A percentile compares a stretch with the other conserved stretches of the same genome.
These are phyloP conservation scores for Euwallacea similis DNA, from an alignment of 1,140 invertebrate genomes.

Conservation along the genomic window DNA sequence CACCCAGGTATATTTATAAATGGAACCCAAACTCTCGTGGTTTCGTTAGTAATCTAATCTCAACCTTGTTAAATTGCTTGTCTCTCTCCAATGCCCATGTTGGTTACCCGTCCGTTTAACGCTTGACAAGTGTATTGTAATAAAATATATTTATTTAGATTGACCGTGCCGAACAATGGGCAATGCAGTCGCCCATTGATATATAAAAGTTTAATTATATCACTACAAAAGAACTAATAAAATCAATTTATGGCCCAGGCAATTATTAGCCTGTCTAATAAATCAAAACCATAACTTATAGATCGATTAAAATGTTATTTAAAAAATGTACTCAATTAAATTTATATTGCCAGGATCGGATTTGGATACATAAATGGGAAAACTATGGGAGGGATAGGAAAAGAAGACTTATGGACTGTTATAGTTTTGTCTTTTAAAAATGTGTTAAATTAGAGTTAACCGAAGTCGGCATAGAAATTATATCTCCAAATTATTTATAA, in stretches of 20 bases:
- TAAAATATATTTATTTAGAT: conserved; percentile 24
- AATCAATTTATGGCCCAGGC: conserved; percentile 17
- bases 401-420: too few species aligned
- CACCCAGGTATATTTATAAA: too few species aligned
- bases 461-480: too few species aligned
- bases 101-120: conserved; percentile 2
- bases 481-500: too few species aligned
- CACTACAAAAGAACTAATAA: conserved; percentile 22
- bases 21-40: neutral
- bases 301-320: conserved; percentile 12
- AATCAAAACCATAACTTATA: conserved; percentile 16
- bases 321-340: neutral
- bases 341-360: neutral
- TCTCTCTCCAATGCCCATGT: neutral
- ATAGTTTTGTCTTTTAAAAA: too few species aligned
- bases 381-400: too few species aligned
- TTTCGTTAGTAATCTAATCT: conserved; percentile 22
- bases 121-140: conserved; percentile 18
- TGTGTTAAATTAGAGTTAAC: too few species aligned
- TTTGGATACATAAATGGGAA: too few species aligned
- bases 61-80: conserved; percentile 19
- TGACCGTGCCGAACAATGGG: conserved; percentile 12
- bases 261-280: conserved; percentile 21
- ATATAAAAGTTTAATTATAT: conserved; percentile 21
- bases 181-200: neutral